Evolutionary conservation across 2,113 vertebrate genomes (phyloP).

Genomic region (Chloebia gouldiae): DNA sequence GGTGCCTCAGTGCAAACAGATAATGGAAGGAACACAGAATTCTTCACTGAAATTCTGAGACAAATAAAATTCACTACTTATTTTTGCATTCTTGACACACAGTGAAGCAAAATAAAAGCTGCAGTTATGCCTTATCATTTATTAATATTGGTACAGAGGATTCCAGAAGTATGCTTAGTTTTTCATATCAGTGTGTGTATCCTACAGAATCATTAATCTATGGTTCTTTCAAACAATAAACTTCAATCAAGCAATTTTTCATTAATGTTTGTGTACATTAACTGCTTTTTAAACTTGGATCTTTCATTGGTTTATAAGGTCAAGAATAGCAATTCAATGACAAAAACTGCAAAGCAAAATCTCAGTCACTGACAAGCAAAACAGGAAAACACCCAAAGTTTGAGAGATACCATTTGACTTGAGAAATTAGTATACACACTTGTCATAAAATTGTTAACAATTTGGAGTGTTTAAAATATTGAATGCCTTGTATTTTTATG

Average conservation of each 20-base stretch:
- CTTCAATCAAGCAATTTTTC: slow-evolving; percentile 28
- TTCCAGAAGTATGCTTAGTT: neutral
- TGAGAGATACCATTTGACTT: neutral
- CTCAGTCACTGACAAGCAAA: neutral
- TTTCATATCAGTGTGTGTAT: slow-evolving; percentile 45
- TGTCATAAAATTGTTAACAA: neutral
- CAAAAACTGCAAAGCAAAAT: neutral
- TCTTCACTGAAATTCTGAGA: neutral
- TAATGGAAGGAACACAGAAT: neutral
- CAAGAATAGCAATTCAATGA: neutral
- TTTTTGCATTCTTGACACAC: neutral
- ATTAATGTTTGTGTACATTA: slow-evolving; percentile 49
- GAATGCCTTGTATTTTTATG: neutral
- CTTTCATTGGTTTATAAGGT: neutral
- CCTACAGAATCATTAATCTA: slow-evolving; percentile 47
- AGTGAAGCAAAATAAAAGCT: slow-evolving; percentile 8
- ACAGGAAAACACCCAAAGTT: neutral
- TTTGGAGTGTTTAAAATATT: neutral
- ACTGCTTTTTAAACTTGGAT: slow-evolving; percentile 39
- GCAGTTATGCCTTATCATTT: neutral
- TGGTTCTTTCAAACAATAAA: slow-evolving; percentile 55
- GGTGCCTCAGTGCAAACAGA: neutral
- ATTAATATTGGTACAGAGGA: slow-evolving; percentile 14
- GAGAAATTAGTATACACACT: neutral
- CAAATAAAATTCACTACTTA: neutral